Evolutionary conservation across 2,888 invertebrate genomes (phyloP).

Genomic region (Sesia bembeciformis): DNA sequence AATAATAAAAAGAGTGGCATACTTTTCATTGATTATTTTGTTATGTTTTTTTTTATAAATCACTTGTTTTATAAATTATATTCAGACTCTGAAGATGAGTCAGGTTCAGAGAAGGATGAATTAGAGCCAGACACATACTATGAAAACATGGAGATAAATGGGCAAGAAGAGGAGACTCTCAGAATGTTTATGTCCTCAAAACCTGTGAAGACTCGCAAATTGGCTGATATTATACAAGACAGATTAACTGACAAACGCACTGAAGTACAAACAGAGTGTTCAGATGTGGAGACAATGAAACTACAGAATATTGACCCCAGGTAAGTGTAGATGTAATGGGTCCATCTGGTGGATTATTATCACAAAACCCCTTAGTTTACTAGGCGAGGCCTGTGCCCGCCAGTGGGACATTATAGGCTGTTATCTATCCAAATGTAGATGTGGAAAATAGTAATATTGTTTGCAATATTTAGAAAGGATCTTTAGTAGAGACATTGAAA

Average conservation of each 20-base stretch:
- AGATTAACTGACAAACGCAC: constrained; percentile 95
- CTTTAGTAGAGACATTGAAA: too few relatives aligned
- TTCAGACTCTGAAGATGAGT: constrained; percentile 50
- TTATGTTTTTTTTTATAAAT: neutral
- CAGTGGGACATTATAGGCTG: too few relatives aligned
- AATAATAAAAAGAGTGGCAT: neutral
- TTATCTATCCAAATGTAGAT: too few relatives aligned
- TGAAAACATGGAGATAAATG: constrained; percentile 84
- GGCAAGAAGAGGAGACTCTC: constrained; percentile 92
- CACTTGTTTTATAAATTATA: constrained; percentile 5
- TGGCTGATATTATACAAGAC: constrained; percentile 94
- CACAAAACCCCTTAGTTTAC: too few relatives aligned
- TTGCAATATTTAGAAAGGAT: too few relatives aligned
- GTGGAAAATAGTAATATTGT: too few relatives aligned
- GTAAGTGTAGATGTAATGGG: constrained; percentile 22
- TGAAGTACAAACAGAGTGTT: constrained; percentile 89
- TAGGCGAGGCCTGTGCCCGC: too few relatives aligned
- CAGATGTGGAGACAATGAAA: constrained; percentile 83
- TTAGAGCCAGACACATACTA: constrained; percentile 77
- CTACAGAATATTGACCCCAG: constrained; percentile 89
- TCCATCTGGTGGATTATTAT: too few relatives aligned
- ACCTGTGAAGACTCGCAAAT: constrained; percentile 77
- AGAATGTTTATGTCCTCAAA: constrained; percentile 79
- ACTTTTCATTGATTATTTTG: too few relatives aligned
- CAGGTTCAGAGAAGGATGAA: constrained; percentile 69